A percentile compares a stretch with the other conserved stretches of the same genome.
Conservation (phyloP, 2,797 vertebrate genomes). For the Gymnocypris eckloni region DNA sequence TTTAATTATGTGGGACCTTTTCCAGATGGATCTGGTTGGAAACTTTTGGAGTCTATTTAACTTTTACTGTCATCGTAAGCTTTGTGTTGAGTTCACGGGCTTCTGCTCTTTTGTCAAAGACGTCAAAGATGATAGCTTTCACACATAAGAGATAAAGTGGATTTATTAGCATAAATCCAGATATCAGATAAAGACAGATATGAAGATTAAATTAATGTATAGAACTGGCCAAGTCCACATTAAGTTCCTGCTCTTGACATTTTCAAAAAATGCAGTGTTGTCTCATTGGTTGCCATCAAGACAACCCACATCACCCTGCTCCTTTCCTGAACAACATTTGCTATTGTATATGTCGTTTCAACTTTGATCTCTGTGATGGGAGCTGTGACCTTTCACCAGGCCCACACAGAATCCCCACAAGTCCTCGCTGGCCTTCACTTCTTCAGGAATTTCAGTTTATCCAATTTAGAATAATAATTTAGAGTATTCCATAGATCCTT, state of each 20-base stretch:
- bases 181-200: background rate
- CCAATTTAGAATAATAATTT: background rate
- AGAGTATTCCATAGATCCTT: background rate
- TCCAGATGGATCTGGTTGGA: constrained; percentile 34
- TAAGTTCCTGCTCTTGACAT: constrained; percentile 5
- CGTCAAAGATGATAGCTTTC: background rate
- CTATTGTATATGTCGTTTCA: constrained; percentile 72
- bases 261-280: constrained; percentile 55
- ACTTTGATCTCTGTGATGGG: constrained; percentile 71
- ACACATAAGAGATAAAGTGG: background rate
- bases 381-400: constrained; percentile 63
- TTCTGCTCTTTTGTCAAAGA: background rate
- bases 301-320: constrained; percentile 69
- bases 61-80: constrained; percentile 43
- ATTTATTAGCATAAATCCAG: background rate
- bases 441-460: background rate
- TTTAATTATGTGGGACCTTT: constrained; percentile 30
- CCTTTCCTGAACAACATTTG: constrained; percentile 62
- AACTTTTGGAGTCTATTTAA: constrained; percentile 42
- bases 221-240: background rate
- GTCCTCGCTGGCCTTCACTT: background rate
- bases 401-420: constrained; percentile 58
- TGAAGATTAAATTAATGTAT: background rate
- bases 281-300: constrained; percentile 61
- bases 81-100: constrained; percentile 13